Percentiles rank a stretch among this genome's conserved stretches.
phyloP scores from a whole-genome alignment of 2,797 vertebrate species.

The Coilia nasus region DNA sequence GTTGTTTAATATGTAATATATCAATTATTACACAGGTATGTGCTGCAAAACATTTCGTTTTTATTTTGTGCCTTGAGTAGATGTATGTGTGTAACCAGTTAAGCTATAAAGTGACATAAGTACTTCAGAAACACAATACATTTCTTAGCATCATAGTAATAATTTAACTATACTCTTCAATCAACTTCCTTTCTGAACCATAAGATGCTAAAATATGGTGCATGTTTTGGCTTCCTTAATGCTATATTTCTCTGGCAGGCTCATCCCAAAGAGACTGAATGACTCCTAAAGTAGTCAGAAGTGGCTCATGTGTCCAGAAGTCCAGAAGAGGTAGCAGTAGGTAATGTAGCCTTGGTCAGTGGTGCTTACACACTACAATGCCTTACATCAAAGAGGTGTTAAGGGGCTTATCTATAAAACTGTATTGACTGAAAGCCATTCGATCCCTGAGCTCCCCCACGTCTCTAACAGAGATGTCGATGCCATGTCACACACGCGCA shows the following conservation, averaged over 20 bases:
- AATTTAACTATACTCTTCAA: background rate
- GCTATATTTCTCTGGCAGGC: background rate
- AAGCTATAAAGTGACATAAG: background rate
- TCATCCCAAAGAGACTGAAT: background rate
- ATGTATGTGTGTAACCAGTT: background rate
- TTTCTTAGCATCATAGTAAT: background rate
- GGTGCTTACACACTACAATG: slow-evolving; percentile 23
- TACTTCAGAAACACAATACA: background rate
- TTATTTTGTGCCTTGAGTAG: background rate
- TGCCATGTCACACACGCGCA: slow-evolving; percentile 6
- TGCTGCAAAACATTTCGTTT: background rate
- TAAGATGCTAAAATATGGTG: background rate
- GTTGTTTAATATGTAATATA: background rate
- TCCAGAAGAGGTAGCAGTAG: background rate
- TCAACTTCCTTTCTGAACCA: background rate
- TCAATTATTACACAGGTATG: background rate
- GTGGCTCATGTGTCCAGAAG: background rate
- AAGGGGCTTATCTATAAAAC: slow-evolving; percentile 19
- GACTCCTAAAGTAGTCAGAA: background rate
- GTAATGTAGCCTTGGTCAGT: slow-evolving; percentile 2
- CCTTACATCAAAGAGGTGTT: slow-evolving; percentile 24
- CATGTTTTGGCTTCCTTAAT: background rate
- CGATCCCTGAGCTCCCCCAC: slow-evolving; percentile 18
- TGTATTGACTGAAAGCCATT: slow-evolving; percentile 23
- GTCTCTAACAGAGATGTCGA: slow-evolving; percentile 30